Evolutionary conservation across 1,140 invertebrate genomes (phyloP).

Genomic region (Dreissena polymorpha): DNA sequence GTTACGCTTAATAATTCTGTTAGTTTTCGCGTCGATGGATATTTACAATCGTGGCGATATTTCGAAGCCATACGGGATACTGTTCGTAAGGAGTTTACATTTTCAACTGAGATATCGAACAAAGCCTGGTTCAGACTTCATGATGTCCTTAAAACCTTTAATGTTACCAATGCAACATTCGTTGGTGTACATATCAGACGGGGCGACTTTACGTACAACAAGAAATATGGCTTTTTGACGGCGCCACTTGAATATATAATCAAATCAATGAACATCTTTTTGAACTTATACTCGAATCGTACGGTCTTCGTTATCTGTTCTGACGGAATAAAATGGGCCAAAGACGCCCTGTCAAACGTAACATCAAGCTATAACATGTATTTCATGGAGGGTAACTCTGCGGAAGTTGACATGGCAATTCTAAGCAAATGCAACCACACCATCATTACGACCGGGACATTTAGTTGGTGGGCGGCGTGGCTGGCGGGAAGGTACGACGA

Average conservation of each 20-base stretch:
- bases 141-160: constrained; percentile 15
- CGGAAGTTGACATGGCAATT: constrained; percentile 67
- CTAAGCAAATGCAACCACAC: constrained; percentile 67
- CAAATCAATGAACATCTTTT: constrained; percentile 54
- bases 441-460: constrained; percentile 70
- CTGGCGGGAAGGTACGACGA: constrained; percentile 63
- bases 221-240: constrained; percentile 36
- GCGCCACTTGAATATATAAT: constrained; percentile 54
- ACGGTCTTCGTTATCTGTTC: constrained; percentile 58
- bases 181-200: constrained; percentile 68
- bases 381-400: constrained; percentile 24
- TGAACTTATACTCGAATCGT: constrained; percentile 22
- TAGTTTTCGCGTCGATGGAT: constrained; percentile 28
- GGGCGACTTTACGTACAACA: constrained; percentile 60
- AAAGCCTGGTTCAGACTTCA: constrained; percentile 36
- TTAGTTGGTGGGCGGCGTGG: constrained; percentile 73
- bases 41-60: constrained; percentile 70
- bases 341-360: neutral
- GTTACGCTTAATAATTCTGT: neutral
- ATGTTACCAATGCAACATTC: constrained; percentile 32
- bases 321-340: constrained; percentile 53
- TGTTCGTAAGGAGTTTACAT: constrained; percentile 59
- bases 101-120: constrained; percentile 51
- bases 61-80: constrained; percentile 55
- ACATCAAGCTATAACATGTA: constrained; percentile 26